phyloP scores from a whole-genome alignment of 2,888 invertebrate species.

The Acanthosepion esculentum region DNA sequence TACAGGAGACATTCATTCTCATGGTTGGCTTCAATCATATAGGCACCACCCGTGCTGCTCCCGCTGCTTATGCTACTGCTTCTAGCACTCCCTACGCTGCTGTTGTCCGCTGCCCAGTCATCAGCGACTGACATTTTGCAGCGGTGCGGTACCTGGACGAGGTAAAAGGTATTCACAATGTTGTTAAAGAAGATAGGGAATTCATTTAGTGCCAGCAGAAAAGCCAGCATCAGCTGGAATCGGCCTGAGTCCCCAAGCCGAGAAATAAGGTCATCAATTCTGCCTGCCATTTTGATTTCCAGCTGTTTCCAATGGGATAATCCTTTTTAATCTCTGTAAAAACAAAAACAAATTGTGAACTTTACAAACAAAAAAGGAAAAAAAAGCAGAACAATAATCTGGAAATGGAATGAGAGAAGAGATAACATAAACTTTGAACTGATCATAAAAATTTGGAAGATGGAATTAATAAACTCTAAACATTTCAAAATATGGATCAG shows the following conservation, averaged over 20 bases:
- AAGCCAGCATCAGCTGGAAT: conserved; percentile 64
- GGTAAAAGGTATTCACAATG: conserved; percentile 69
- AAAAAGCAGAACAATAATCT: neutral
- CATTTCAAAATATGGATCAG: no score
- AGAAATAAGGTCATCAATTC: conserved; percentile 59
- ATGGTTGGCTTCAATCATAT: conserved; percentile 19
- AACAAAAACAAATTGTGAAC: neutral
- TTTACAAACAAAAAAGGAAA: neutral
- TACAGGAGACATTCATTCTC: conserved; percentile 43
- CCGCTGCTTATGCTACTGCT: neutral
- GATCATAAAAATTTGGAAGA: no score
- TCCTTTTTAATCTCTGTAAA: neutral
- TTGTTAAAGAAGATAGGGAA: conserved; percentile 68
- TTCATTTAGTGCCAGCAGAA: conserved; percentile 66
- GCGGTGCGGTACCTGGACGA: conserved; percentile 56
- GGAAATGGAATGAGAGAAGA: neutral
- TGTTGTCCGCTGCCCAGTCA: neutral
- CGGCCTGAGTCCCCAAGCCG: conserved; percentile 62
- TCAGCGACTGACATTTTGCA: conserved; percentile 53
- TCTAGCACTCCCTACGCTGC: neutral
- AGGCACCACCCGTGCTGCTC: neutral
- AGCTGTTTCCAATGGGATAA: neutral
- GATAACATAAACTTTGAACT: no score
- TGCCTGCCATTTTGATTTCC: conserved; percentile 54
- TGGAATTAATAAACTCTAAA: no score